phyloP scores from a whole-genome alignment of 1,140 invertebrate genomes.

The Luehdorfia chinensis region DNA sequence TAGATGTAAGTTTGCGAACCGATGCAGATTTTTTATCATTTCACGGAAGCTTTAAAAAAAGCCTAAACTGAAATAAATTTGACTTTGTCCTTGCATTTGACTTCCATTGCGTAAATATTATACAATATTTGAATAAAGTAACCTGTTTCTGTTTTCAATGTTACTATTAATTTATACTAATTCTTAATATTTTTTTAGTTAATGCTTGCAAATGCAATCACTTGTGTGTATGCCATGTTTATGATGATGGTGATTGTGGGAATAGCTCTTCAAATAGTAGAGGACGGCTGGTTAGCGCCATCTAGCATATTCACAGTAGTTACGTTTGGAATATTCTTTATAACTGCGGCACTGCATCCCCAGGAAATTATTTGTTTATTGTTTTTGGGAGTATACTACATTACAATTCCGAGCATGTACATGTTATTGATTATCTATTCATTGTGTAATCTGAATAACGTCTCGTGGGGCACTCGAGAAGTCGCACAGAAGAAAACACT shows the following conservation, averaged over 20 bases:
- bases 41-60: no score
- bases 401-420: slow-evolving; percentile 96
- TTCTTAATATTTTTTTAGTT: slow-evolving; percentile 79
- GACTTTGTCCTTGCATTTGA: no score
- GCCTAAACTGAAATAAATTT: no score
- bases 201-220: slow-evolving; percentile 93
- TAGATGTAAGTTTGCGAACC: no score
- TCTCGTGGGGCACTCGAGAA: slow-evolving; percentile 95
- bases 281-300: slow-evolving; percentile 88
- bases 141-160: background rate
- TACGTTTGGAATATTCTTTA: slow-evolving; percentile 71
- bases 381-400: slow-evolving; percentile 90
- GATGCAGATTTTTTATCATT: no score
- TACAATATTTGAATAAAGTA: no score
- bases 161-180: slow-evolving; percentile 14
- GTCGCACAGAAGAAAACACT: slow-evolving; percentile 81
- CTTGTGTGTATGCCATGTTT: slow-evolving; percentile 92
- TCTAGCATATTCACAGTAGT: slow-evolving; percentile 88
- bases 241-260: slow-evolving; percentile 97
- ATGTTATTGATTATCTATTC: slow-evolving; percentile 94
- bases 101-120: no score
- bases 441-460: slow-evolving; percentile 93
- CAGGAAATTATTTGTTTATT: slow-evolving; percentile 88
- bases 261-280: slow-evolving; percentile 87
- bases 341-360: slow-evolving; percentile 87